A percentile compares a stretch with the other conserved stretches of the same genome.
Evolutionary conservation across 2,797 vertebrate species (phyloP).

Genomic region (Myioborus miniatus): DNA sequence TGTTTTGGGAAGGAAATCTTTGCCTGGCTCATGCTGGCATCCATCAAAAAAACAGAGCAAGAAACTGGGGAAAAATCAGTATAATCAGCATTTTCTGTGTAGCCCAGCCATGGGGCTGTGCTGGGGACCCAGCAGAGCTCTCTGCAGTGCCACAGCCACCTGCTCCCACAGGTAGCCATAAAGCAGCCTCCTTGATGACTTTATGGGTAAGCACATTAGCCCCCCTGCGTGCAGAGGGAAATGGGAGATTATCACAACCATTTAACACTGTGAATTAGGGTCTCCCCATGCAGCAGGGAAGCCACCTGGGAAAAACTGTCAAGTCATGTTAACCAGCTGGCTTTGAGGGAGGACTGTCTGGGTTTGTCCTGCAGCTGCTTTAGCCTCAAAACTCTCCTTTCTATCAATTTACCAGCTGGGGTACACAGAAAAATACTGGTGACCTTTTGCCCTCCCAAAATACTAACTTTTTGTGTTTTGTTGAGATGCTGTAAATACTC

Average conservation of each 20-base stretch:
- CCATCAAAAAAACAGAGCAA: not conserved
- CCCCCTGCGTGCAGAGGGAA: not conserved
- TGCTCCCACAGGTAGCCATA: not conserved
- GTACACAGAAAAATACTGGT: not conserved
- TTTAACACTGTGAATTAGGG: constrained; percentile 29
- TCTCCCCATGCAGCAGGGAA: constrained; percentile 1
- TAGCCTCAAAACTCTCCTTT: not conserved
- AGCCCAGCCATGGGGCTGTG: not conserved
- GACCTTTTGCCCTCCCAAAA: not conserved
- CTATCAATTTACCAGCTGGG: not conserved
- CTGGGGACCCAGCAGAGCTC: not conserved
- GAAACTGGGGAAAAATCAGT: not conserved
- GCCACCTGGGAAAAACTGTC: not conserved
- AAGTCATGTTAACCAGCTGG: not conserved
- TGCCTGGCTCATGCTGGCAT: not conserved
- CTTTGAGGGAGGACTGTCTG: not conserved
- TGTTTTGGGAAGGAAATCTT: not conserved
- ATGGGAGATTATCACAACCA: not conserved
- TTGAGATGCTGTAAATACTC: not conserved
- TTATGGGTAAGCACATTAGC: constrained; percentile 18
- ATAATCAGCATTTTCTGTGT: not conserved
- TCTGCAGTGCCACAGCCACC: not conserved
- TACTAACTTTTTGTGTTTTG: not conserved
- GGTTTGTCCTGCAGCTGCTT: not conserved
- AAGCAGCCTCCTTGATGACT: constrained; percentile 24